Base-by-base conservation (phyloP, 2,113 vertebrate species). In the Hymenochirus boettgeri region DNA sequence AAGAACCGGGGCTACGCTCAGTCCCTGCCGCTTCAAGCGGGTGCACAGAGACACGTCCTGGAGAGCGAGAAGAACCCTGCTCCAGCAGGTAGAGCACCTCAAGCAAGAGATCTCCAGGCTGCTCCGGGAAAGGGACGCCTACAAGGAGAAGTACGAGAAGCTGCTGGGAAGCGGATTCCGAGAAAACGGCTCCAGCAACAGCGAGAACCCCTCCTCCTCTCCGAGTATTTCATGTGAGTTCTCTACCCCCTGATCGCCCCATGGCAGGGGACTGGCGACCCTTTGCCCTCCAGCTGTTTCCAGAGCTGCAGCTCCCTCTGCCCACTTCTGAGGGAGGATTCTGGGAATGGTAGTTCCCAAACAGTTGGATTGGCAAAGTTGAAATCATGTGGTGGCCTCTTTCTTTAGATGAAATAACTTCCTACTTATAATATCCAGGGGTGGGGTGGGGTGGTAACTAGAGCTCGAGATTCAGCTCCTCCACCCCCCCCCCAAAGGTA, bases 221-320 rank as follows among this genome's bases (percentile, higher is more conserved):
- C 96, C 96, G 77, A 98, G 86, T 97, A 97, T 93, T 97, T 98
- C 96, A 98, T 98, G 96, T 98, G 94, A 98, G 96, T 97, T 15
- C 80, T 76, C n/a, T n/a, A n/a, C 75, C 45, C 23, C 60, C 22
- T 72, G 73, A 74, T 67, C 39, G 67, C 47, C 22, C 59, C n/a
- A 70, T 60, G 56, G 15, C 33, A 12, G 33, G 33, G 33, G 33
- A 35, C 33, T 33, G 33, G 33, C 4, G 33, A 35, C 33, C 33
- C 15, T 35, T 35, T 9, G 33, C 33, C 10, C 33, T 13, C 15
- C 33, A 35, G 31, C 31, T 10, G 3, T 35, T 2, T 9, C 31
- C 15, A 13, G 4, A 35, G 7, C 33, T 35, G 3, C 33, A 35
- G 15, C 33, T 35, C 33, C 15, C 33, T 12, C 10, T 35, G 33